Evolutionary conservation across 2,113 vertebrate genomes (phyloP).

Genomic region (Triplophysa dalaica): DNA sequence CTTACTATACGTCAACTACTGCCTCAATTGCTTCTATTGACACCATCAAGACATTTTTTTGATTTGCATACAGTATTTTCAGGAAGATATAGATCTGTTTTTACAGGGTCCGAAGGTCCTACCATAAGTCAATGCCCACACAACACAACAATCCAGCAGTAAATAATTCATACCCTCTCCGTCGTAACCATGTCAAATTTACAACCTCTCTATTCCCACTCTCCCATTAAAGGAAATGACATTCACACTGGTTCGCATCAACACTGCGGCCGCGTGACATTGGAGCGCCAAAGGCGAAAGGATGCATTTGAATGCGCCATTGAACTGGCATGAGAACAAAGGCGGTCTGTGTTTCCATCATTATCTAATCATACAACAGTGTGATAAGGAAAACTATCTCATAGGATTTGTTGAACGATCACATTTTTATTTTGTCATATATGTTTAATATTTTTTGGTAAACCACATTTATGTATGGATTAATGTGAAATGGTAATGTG

Average conservation of each 20-base stretch:
- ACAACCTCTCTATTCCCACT: slow-evolving; percentile 25
- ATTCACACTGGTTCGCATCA: slow-evolving; percentile 11
- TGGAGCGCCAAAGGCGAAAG: neutral
- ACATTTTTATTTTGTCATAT: no score
- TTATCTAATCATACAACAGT: neutral
- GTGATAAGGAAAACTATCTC: no score
- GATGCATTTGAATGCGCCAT: neutral
- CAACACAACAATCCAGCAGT: neutral
- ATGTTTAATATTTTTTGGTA: no score
- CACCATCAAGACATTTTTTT: neutral
- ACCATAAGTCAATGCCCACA: slow-evolving; percentile 5
- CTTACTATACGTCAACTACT: no score
- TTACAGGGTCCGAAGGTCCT: neutral
- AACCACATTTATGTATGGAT: no score
- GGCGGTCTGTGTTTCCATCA: neutral
- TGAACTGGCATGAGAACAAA: neutral
- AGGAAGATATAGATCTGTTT: slow-evolving; percentile 5
- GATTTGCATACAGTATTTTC: neutral
- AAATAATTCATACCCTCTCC: slow-evolving; percentile 25
- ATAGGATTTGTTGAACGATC: no score
- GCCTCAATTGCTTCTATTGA: no score
- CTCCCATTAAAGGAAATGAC: slow-evolving; percentile 32
- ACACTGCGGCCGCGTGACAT: neutral
- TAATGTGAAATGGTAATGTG: no score
- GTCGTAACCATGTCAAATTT: slow-evolving; percentile 19